A percentile compares a stretch with the other conserved stretches of the same genome.
phyloP scores from a whole-genome alignment of 2,888 invertebrate species.

The Flabesymbios commensalis region DNA sequence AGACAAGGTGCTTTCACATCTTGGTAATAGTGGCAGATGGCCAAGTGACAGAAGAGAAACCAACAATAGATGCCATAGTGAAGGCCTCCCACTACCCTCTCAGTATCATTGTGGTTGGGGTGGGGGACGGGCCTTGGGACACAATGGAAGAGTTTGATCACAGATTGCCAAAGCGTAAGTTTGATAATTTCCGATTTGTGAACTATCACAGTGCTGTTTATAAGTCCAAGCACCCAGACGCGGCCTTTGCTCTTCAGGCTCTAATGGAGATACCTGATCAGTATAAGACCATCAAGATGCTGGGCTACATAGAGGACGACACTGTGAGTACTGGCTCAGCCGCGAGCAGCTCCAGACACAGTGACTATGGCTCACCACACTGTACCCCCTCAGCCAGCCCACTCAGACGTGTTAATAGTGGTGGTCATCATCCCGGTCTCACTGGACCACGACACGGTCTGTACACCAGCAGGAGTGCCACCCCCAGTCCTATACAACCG shows the following conservation, averaged over 20 bases:
- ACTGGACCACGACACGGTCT: too few species aligned
- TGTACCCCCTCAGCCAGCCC: not conserved
- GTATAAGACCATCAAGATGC: slow-evolving; percentile 55
- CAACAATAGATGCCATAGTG: slow-evolving; percentile 63
- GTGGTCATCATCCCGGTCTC: too few species aligned
- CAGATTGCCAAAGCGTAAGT: slow-evolving; percentile 62
- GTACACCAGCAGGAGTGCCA: too few species aligned
- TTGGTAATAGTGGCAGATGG: slow-evolving; percentile 65
- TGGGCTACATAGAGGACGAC: slow-evolving; percentile 45
- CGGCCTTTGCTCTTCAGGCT: slow-evolving; percentile 63
- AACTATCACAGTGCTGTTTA: slow-evolving; percentile 61
- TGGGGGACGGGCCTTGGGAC: slow-evolving; percentile 67
- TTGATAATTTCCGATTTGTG: slow-evolving; percentile 67
- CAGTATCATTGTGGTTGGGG: slow-evolving; percentile 65
- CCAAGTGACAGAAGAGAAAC: slow-evolving; percentile 63
- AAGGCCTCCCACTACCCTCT: slow-evolving; percentile 64
- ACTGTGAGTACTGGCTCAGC: not conserved
- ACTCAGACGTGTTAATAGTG: not conserved
- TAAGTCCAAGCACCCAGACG: slow-evolving; percentile 52
- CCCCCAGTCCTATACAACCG: too few species aligned
- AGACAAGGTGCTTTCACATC: slow-evolving; percentile 49
- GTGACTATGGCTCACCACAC: too few species aligned
- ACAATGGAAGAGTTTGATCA: slow-evolving; percentile 64
- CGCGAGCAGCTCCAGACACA: not conserved
- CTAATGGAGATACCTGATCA: slow-evolving; percentile 65